These are phyloP conservation scores for Ophthalmolycus amberensis DNA, from an alignment of 2,113 vertebrate species.

Conservation along the genomic window DNA sequence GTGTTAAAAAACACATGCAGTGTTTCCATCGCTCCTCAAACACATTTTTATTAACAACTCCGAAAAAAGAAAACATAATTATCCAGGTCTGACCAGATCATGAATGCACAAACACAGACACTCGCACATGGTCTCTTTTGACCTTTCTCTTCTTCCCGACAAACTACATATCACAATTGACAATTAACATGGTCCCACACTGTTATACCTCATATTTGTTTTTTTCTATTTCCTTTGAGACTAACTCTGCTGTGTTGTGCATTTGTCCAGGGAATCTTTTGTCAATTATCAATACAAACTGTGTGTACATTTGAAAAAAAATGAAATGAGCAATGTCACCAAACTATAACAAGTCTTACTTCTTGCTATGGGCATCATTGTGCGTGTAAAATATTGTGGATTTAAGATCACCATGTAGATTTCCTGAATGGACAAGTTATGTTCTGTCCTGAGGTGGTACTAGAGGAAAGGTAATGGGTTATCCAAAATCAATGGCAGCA, in stretches of 20 bases:
- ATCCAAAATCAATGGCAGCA: constrained; percentile 8
- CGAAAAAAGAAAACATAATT: background rate
- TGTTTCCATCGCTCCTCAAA: background rate
- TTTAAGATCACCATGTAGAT: background rate
- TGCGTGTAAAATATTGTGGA: background rate
- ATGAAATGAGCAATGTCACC: background rate
- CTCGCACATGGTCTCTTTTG: too few relatives aligned
- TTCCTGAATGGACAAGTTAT: background rate
- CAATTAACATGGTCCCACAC: background rate
- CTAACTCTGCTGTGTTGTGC: background rate
- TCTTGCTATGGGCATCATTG: background rate
- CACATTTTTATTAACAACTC: background rate
- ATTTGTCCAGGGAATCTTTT: background rate
- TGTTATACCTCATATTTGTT: background rate
- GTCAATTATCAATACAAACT: background rate
- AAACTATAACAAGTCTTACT: background rate
- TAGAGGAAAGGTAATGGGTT: background rate
- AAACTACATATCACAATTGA: background rate
- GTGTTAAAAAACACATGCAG: too few relatives aligned
- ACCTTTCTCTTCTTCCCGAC: background rate
- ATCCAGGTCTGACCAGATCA: background rate
- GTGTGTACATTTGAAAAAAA: background rate
- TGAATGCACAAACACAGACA: background rate
- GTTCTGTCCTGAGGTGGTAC: background rate
- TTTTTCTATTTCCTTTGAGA: background rate